Base-by-base conservation (phyloP, 2,888 invertebrate genomes). In the Xanthostigma xanthostigma region DNA sequence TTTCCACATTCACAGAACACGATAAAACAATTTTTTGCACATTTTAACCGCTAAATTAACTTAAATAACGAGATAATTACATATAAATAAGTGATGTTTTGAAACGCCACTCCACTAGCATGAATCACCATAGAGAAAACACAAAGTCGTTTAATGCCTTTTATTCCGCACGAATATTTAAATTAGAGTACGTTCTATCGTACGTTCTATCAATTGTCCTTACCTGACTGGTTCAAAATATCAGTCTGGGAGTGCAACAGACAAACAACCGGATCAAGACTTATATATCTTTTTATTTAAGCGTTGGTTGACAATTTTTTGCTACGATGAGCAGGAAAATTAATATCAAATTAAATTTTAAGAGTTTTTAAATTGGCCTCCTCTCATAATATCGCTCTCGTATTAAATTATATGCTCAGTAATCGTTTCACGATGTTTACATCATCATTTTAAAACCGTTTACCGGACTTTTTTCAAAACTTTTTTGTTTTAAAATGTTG, bases 261-360 rank as follows among this genome's bases (percentile, higher is more conserved):
- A 27, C 27, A 27, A 27, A 27, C 27, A 6, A 27, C 27, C 27
- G 27, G 27, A 27, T 27, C 27, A 27, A 27, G 27, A 27, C 27
- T 27, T 27, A 27, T 27, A 27, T 27, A 27, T 27, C 27, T 27
- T 27, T 6, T 27, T 27, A 27, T 27, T 27, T 43, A 9, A 17
- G 43, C 43, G 43, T 43, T 43, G 43, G 43, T 17, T n/a, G 46
- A 27, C 34, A 48, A 48, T 48, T 48, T 48, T 48, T 48, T 48
- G 48, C 48, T 48, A 48, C 48, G 38, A 42, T 43, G 48, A 48
- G 36, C 48, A 48, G 38, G 48, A 48, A 48, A 48, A 48, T 48
- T 48, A 48, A 36, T 48, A 43, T 48, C 48, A 48, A 48, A 48
- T 48, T 48, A 48, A 48, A 42, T 48, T 48, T 40, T 46, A 41